phyloP scores from a whole-genome alignment of 2,113 vertebrate genomes.

The Gambusia holbrooki region DNA sequence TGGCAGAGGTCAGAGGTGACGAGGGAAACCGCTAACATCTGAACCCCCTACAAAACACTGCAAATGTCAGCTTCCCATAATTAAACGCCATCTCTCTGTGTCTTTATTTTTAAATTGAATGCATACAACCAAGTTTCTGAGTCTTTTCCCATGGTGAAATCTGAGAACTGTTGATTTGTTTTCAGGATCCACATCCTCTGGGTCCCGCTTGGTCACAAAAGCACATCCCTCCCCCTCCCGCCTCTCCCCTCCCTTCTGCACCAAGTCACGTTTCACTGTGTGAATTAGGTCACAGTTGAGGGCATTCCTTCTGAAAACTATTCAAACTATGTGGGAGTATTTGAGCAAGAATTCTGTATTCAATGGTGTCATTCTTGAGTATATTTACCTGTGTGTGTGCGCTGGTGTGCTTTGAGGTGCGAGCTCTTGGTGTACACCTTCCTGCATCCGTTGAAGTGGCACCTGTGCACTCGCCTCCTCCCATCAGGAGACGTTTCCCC shows the following conservation, averaged over 20 bases:
- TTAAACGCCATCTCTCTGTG: background rate
- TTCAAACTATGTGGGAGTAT: slow-evolving; percentile 53
- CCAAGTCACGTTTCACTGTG: slow-evolving; percentile 69
- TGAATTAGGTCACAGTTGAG: slow-evolving; percentile 71
- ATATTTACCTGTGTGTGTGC: slow-evolving; percentile 91
- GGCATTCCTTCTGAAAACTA: slow-evolving; percentile 64
- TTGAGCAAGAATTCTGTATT: background rate
- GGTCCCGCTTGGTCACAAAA: slow-evolving; percentile 45
- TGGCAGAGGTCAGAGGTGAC: slow-evolving; percentile 61
- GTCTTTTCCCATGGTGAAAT: slow-evolving; percentile 66
- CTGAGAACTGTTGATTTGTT: slow-evolving; percentile 70
- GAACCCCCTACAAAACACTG: slow-evolving; percentile 32
- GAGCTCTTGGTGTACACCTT: slow-evolving; percentile 99
- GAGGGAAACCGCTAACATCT: slow-evolving; percentile 53
- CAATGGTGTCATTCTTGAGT: background rate
- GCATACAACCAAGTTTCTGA: background rate
- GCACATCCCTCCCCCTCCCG: slow-evolving; percentile 13
- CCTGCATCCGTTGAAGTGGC: slow-evolving; percentile 96
- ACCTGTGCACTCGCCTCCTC: slow-evolving; percentile 90
- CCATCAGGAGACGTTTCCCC: slow-evolving; percentile 90
- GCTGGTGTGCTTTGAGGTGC: slow-evolving; percentile 98
- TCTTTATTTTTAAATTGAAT: background rate
- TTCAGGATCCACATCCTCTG: slow-evolving; percentile 66
- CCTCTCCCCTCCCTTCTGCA: slow-evolving; percentile 13
- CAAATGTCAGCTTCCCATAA: slow-evolving; percentile 64